Evolutionary conservation across 2,888 invertebrate genomes (phyloP), one percentile per base, ranked within the genome.

Genomic region (Craniophora ligustri): DNA sequence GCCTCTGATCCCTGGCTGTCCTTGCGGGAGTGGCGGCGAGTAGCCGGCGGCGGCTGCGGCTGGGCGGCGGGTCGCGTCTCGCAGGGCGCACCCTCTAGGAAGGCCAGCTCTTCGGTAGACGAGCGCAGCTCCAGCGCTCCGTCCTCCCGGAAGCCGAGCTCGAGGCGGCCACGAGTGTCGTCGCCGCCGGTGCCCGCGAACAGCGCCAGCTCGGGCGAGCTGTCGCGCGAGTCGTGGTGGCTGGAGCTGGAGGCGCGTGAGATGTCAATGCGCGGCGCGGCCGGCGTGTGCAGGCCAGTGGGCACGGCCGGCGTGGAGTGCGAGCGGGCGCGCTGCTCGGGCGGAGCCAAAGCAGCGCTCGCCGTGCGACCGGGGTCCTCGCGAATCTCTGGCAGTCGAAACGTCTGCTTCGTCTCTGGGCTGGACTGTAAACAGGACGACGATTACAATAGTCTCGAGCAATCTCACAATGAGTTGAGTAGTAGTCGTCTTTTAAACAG

Each of bases 191-290:
- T 72, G 78, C 94, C 95, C 82, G 95, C 95, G 81, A 96, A 96
- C 69, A 97, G 95, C 67, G 97, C 97, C 82, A 97, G 94, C 84
- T 98, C 98, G 1, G 98, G 97, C 40, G 97, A 97, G 78, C 97
- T 97, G 79, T 97, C 97, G 39, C 96, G 95, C 75, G 97, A 97
- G 82, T 97, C 97, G 82, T 97, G 97, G 78, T 98, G 97, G 28
- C 97, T 97, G 53, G 97, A 97, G 85, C 97, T 97, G 81, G 97
- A 97, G 4, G 98, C 98, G 71, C 98, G 95, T 69, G 97, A 98
- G 84, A 98, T 97, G 91, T 98, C 98, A 75, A 98, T 98, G 78
- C 98, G 95, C 15, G 98, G 98, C 44, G 97, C 96, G 67, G 95
- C 94, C 14, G 97, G 96, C 36, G 96, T 95, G 72, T 94, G 94